Conservation (phyloP, 2,797 vertebrate species). For the Notolepis coatsorum region DNA sequence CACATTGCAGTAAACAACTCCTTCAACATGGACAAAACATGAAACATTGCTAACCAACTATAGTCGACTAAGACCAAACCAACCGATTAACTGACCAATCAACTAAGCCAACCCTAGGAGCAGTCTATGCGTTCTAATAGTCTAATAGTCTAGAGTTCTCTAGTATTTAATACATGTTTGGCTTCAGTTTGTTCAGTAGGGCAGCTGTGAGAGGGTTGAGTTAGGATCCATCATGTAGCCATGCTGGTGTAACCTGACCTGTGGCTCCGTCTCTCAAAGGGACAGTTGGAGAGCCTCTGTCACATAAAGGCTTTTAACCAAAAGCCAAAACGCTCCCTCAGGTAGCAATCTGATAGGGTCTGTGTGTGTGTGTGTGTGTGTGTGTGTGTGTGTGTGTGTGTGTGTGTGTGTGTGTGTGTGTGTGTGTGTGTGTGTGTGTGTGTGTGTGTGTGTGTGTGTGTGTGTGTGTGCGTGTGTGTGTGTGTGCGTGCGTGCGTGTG, state of each 20-base stretch:
- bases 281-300: conserved; percentile 72
- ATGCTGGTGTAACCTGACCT: conserved; percentile 64
- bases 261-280: conserved; percentile 62
- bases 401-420: background rate
- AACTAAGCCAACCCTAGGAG: too few species aligned
- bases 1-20: too few species aligned
- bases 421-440: background rate
- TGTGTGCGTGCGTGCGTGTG: background rate
- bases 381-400: too few species aligned
- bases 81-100: too few species aligned
- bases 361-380: background rate
- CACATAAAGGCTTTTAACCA: conserved; percentile 88
- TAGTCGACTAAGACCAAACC: too few species aligned
- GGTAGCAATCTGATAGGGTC: conserved; percentile 67
- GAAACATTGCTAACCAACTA: too few species aligned
- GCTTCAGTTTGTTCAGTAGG: too few species aligned
- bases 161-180: too few species aligned
- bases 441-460: background rate
- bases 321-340: conserved; percentile 83
- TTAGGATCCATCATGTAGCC: conserved; percentile 45
- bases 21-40: too few species aligned
- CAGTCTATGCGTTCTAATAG: too few species aligned
- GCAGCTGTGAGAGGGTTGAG: conserved; percentile 1
- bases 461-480: background rate
- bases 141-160: too few species aligned